phyloP scores from a whole-genome alignment of 2,888 invertebrate genomes.

The Cataglyphis cursor region DNA sequence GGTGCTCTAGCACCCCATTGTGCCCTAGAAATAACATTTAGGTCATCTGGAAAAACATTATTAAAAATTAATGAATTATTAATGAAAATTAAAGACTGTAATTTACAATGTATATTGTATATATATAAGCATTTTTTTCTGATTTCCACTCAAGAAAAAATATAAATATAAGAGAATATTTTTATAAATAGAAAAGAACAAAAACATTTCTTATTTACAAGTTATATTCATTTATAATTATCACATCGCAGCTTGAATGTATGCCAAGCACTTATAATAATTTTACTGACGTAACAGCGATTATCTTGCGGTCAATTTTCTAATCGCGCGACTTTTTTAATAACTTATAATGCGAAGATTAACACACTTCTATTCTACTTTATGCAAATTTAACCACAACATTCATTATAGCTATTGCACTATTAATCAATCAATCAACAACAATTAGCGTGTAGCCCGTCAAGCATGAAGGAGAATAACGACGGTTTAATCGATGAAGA shows the following conservation, averaged over 20 bases:
- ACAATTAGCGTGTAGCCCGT: not conserved
- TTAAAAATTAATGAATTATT: not conserved
- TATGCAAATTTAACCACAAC: not conserved
- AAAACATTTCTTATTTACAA: not conserved
- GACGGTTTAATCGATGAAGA: not conserved
- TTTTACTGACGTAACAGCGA: slow-evolving; percentile 38
- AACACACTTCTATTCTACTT: not conserved
- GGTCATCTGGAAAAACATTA: slow-evolving; percentile 65
- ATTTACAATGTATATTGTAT: not conserved
- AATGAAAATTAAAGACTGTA: not conserved
- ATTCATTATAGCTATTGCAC: not conserved
- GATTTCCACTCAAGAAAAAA: not conserved
- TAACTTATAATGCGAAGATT: not conserved
- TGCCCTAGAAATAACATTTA: slow-evolving; percentile 83
- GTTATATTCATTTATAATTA: not conserved
- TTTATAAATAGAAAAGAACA: not conserved
- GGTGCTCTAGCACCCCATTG: slow-evolving; percentile 86
- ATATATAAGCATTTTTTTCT: not conserved
- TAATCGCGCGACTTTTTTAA: not conserved
- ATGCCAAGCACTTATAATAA: slow-evolving; percentile 15
- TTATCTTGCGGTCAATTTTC: slow-evolving; percentile 26
- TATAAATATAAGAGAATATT: not conserved
- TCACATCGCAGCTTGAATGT: not conserved
- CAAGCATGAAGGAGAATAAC: not conserved
- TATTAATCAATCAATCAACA: not conserved